Evolutionary conservation across 2,888 invertebrate species (phyloP).

Genomic region (Cotesia congregata): DNA sequence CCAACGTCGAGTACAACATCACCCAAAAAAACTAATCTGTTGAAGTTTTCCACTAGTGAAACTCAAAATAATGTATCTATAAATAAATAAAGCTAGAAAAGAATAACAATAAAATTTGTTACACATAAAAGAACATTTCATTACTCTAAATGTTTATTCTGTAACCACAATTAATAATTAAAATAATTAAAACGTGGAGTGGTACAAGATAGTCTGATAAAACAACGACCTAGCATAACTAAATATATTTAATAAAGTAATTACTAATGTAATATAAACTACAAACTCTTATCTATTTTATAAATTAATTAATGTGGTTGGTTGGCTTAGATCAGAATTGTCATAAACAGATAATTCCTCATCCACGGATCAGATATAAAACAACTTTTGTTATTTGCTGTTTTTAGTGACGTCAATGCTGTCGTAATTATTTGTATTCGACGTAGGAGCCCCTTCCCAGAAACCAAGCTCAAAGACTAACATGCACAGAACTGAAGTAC

Average conservation of each 20-base stretch:
- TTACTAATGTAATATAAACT: not conserved
- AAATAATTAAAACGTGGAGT: too few relatives aligned
- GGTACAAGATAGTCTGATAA: not conserved
- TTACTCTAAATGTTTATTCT: not conserved
- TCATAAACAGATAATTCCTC: not conserved
- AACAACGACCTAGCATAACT: not conserved
- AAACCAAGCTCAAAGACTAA: not conserved
- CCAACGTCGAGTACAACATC: conserved; percentile 35
- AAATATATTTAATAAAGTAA: not conserved
- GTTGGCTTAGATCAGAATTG: not conserved
- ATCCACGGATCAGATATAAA: not conserved
- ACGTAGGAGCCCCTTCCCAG: not conserved
- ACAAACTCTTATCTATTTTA: not conserved
- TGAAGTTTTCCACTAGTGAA: not conserved
- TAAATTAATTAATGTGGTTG: not conserved
- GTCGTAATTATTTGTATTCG: not conserved
- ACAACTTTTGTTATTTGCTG: not conserved
- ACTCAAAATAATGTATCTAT: conserved; percentile 1
- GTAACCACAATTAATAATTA: not conserved
- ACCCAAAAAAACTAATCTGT: not conserved
- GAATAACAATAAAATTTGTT: not conserved
- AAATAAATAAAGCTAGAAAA: not conserved
- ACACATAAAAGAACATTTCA: not conserved
- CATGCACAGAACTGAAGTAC: not conserved
- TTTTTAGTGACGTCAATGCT: not conserved